These are phyloP conservation scores for Hemicrepidius hirtus DNA, from an alignment of 2,888 invertebrate genomes.

Conservation along the genomic window DNA sequence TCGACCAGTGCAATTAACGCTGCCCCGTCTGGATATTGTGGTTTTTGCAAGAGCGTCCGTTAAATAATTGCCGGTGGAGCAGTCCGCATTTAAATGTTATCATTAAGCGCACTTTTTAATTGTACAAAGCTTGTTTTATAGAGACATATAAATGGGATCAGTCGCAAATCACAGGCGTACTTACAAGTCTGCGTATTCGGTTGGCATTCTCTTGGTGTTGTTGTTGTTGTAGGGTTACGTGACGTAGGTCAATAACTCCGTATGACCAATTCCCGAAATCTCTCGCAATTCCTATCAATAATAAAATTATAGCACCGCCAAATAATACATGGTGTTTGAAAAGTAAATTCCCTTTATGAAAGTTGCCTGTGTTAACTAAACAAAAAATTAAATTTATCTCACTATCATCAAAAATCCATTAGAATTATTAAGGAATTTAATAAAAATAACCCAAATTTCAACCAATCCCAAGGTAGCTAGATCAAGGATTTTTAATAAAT, in stretches of 20 bases:
- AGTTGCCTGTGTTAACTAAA: too few species aligned
- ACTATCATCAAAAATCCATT: too few species aligned
- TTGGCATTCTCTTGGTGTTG: conserved; percentile 47
- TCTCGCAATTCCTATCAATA: conserved; percentile 11
- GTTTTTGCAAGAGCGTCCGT: conserved; percentile 63
- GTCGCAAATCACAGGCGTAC: conserved; percentile 55
- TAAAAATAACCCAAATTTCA: too few species aligned
- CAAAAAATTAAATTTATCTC: too few species aligned
- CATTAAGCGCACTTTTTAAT: conserved; percentile 63
- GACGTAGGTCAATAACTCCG: conserved; percentile 47
- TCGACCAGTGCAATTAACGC: conserved; percentile 65
- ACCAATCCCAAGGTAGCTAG: too few species aligned
- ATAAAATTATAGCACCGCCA: conserved; percentile 1
- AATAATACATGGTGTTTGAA: too few species aligned
- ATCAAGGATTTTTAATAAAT: too few species aligned
- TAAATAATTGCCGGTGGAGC: conserved; percentile 63
- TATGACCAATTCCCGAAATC: conserved; percentile 47
- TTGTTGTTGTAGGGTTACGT: conserved; percentile 18
- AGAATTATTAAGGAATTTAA: too few species aligned
- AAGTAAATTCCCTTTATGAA: too few species aligned
- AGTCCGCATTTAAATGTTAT: conserved; percentile 67
- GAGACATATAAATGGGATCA: conserved; percentile 67
- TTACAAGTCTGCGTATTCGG: conserved; percentile 55
- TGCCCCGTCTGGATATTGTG: conserved; percentile 61
- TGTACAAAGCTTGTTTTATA: conserved; percentile 63